These are phyloP conservation scores for Cyphomyrmex costatus DNA, from an alignment of 1,140 invertebrate genomes.

Conservation along the genomic window DNA sequence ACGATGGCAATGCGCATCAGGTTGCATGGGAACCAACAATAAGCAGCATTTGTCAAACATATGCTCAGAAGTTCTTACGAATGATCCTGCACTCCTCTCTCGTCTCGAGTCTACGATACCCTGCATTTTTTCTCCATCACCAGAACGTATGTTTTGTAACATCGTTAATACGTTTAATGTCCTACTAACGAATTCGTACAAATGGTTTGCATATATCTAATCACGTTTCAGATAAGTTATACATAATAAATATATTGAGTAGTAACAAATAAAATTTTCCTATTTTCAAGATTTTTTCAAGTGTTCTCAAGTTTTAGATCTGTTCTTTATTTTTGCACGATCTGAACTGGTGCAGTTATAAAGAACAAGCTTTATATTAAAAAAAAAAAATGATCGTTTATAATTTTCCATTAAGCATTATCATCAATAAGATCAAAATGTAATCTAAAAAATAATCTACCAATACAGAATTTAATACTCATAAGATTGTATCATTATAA, in stretches of 20 bases:
- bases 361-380: no score
- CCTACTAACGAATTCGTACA: neutral
- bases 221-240: neutral
- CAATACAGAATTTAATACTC: neutral
- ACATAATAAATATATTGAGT: neutral
- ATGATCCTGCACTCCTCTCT: neutral
- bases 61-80: slow-evolving; percentile 62
- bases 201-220: slow-evolving; percentile 5
- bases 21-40: slow-evolving; percentile 68
- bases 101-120: slow-evolving; percentile 8
- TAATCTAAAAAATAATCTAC: slow-evolving; percentile 11
- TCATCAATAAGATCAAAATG: neutral
- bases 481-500: neutral
- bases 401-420: neutral
- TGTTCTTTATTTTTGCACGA: no score
- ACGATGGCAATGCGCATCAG: slow-evolving; percentile 60
- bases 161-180: neutral
- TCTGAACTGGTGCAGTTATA: no score
- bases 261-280: neutral
- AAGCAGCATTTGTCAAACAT: slow-evolving; percentile 73
- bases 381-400: neutral
- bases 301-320: neutral
- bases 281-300: neutral
- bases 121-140: slow-evolving; percentile 43
- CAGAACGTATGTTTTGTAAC: neutral